Base-by-base conservation (phyloP, 2,888 invertebrate species). In the Tetragnatha montana region DNA sequence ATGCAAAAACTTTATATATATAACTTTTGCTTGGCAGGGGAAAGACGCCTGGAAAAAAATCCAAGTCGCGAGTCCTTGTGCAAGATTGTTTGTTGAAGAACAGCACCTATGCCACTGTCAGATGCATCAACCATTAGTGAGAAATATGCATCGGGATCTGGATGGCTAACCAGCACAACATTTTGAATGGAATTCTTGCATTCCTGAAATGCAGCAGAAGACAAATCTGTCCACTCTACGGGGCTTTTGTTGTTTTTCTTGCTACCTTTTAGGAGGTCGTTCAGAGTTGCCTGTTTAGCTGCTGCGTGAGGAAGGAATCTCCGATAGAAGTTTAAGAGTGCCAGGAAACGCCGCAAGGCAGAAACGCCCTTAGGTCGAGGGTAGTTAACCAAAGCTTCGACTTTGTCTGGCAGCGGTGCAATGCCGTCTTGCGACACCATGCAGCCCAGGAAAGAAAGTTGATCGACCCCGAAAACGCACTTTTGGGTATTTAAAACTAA, bases 21-120 rank as follows among this genome's bases (percentile, higher is more conserved):
- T 47, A 81, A 17, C 70, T 68, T 81, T 17, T 81, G 74, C 74
- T 35, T 21, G 35, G 35, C 21, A 74, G 21, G 35, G 74, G 35
- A 74, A 14, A 74, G 35, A 3, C 21, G 8, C 1, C 35, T 22
- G 74, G 35, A 14, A 74, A 6, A 12, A 74, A 22, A 10, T 74
- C 74, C 19, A 10, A 35, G 12, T 35, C 22, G 35, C 14, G 22
- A 10, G 14, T 14, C 14, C 14, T 35, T n/a, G n/a, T n/a, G n/a
- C n/a, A n/a, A n/a, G n/a, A 1, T 74, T 12, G 1, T 8, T 35
- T 74, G 8, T 14, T 22, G 74, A 74, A 14, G 74, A 21, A 74
- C 21, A 22, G 74, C 22, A 12, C 22, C 22, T 35, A 21, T 21
- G 14, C 35, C 22, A 14, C 21, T 74, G 35, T 35, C 22, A 14